Evolutionary conservation across 2,113 vertebrate genomes (phyloP), one percentile per base, ranked within the genome.

Genomic region (Protobothrops mucrosquamatus): DNA sequence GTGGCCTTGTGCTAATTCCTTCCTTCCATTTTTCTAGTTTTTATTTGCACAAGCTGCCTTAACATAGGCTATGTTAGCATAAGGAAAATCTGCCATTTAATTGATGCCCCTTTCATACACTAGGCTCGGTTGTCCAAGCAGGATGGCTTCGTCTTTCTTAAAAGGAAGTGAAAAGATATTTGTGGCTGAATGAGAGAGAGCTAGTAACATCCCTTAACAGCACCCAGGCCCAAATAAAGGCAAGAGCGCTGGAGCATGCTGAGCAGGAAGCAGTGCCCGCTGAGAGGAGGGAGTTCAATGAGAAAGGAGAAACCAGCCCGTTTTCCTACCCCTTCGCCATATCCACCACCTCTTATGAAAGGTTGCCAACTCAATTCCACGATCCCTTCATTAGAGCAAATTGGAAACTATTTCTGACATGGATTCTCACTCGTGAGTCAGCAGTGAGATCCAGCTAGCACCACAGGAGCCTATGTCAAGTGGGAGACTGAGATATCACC

Each of bases 211-310:
- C 29, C 29, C 29, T n/a, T 69, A 20, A 90, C 1, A 12, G 4
- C 85, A 43, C 43, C 55, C 85, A 59, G 54, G 29, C 90, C 92
- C 92, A 90, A 93, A 93, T 90, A 90, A 61, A 90, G 92, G 46
- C 87, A 93, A 52, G 22, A 51, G 6, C 2, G 3, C 29, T 15
- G 46, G 10, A 43, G 54, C 8, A 57, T 20, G 61, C 23, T 89
- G 52, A 52, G 14, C 8, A 61, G 7, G 34, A 23, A 43, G 14
- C 12, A 14, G 29, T 3, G 29, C 12, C 46, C 51, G 39, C 26
- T 23, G 23, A 29, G 57, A 34, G 12, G 51, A 18, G 9, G 20
- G 43, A 34, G n/a, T 6, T 56, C 29, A 10, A 4, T 15, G 48
- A 52, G 43, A 74, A 1, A 59, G 23, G 46, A 24, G 39, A 43